Base-by-base conservation (phyloP, 1,140 invertebrate species). In the Micrasema minimum region DNA sequence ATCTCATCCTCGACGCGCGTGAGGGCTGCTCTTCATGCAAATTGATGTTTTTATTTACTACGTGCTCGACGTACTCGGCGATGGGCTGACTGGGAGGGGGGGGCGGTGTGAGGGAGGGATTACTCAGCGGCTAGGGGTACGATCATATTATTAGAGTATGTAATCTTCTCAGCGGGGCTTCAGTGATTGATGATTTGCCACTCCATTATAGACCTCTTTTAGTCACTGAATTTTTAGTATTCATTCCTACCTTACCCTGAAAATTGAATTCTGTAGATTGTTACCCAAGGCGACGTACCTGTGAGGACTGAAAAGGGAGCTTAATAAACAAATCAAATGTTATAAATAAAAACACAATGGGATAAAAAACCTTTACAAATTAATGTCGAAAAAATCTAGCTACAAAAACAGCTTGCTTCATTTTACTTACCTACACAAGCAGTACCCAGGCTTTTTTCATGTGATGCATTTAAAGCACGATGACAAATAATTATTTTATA, bases 21-120 rank as follows among this genome's bases (percentile, higher is more conserved):
- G 53, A 57, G 31, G 18, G n/a, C 37, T 38, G 66, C 50, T 59
- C 66, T 37, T 31, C 50, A 68, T 68, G 66, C 66, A 68, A 68
- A 68, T 68, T 59, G 50, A 46, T 68, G 66, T 68, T 68, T 68
- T 68, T 68, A 68, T 68, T 68, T 68, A 57, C 66, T n/a, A 22
- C 64, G 51, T 20, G 61, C 64, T 53, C 41, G 45, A 26, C 4
- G 59, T 6, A 38, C 18, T 22, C 9, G 22, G 62, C 14, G 22
- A 35, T 20, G 59, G 0, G 1, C 16, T 20, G 48, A 50, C 18
- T 6, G 46, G 12, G 26, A 2, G 22, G 20, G 57, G 37, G 3
- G 57, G 0, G 18, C 35, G 14, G 38, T 38, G 2, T 38, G 57
- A 2, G 35, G 18, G 59, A 23, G 26, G 38, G 9, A 45, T 23